Base-by-base conservation (phyloP, 1,140 invertebrate species). In the Andricus grossulariae region DNA sequence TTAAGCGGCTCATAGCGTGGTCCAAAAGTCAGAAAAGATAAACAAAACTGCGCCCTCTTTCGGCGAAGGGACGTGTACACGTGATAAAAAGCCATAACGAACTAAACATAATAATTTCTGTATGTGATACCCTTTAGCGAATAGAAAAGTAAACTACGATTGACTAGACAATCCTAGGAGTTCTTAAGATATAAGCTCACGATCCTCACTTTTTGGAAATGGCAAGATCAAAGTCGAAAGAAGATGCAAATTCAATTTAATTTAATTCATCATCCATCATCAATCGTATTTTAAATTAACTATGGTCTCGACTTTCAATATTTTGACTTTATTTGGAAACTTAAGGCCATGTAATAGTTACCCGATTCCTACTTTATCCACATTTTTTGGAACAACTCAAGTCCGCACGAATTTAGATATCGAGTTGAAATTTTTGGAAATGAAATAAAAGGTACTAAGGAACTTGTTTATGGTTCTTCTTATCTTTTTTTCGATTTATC, bases 1-100 rank as follows among this genome's bases (percentile, higher is more conserved):
- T 82, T 83, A 81, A 79, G 79, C 76, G 78, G 80, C 80, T 77
- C 80, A 82, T 82, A 84, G 80, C 77, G 80, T 80, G 76, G 83
- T 84, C 81, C 83, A 79, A 73, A 84, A 83, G 80, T 76, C 77
- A 60, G 51, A 66, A 39, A 25, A 66, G 39, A 39, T n/a, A 66
- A 66, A 66, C 13, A 66, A 60, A 32, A 21, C 60, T 66, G 32
- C 39, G 32, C 60, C 60, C 60, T 66, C n/a, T 66, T 39, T 66
- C 60, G 60, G 60, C 60, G 32, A 66, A 66, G 25, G 25, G 16
- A 66, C 39, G 39, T 11, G n/a, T 12, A 66, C 60, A 66, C 60
- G 60, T 66, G 60, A 66, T 66, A 66, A 66, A 60, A 66, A 66
- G 60, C 60, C 60, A 66, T 66, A 66, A 66, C 60, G 60, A 66